A percentile compares a stretch with the other conserved stretches of the same genome.
Evolutionary conservation across 1,140 invertebrate species (phyloP).

Genomic region (Eriocheir sinensis): DNA sequence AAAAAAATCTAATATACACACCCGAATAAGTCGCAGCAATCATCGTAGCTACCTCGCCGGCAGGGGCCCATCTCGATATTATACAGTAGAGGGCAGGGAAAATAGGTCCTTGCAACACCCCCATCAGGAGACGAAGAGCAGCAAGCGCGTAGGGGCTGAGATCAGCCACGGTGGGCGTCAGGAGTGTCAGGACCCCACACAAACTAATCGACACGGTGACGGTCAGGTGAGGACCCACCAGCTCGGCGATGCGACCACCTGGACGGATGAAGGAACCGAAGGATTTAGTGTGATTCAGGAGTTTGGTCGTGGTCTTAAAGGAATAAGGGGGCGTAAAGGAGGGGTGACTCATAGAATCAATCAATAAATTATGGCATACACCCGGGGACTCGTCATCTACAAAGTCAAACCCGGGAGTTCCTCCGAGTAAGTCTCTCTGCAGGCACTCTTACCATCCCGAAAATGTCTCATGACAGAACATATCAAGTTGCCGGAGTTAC

Average conservation of each 20-base stretch:
- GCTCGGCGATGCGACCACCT: conserved; percentile 55
- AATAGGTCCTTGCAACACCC: conserved; percentile 44
- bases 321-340: too few relatives aligned
- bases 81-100: conserved; percentile 56
- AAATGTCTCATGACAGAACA: too few relatives aligned
- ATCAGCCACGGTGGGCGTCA: conserved; percentile 36
- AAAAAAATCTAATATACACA: background rate
- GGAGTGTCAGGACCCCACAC: conserved; percentile 25
- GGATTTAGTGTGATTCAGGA: too few relatives aligned
- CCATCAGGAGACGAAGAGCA: conserved; percentile 19
- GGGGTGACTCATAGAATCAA: too few relatives aligned
- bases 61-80: conserved; percentile 42
- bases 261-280: background rate
- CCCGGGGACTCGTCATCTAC: too few relatives aligned
- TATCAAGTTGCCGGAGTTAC: too few relatives aligned
- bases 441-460: too few relatives aligned
- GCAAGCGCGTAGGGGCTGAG: conserved; percentile 44
- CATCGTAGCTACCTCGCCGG: conserved; percentile 41
- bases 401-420: too few relatives aligned
- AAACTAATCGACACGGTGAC: background rate
- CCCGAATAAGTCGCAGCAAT: conserved; percentile 16
- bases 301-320: too few relatives aligned
- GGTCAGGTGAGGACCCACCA: conserved; percentile 30
- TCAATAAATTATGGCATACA: too few relatives aligned
- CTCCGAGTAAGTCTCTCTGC: too few relatives aligned